Conservation (phyloP, 2,888 invertebrate species). For the Apotomis capreana region DNA sequence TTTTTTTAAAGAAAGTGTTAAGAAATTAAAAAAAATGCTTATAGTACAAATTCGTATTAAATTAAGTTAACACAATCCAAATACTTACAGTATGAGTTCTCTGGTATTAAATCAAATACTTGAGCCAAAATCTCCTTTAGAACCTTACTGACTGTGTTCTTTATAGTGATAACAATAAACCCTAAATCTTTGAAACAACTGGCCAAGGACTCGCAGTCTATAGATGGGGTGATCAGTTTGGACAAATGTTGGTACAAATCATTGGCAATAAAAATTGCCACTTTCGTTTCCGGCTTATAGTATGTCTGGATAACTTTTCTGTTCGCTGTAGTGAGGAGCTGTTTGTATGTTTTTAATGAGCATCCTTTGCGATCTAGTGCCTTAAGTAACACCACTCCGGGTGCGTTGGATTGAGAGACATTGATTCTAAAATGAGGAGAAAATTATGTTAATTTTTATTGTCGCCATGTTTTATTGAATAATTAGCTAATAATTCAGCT, state of each 20-base stretch:
- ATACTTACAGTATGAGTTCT: slow-evolving; percentile 76
- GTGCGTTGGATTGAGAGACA: slow-evolving; percentile 56
- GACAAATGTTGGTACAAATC: slow-evolving; percentile 70
- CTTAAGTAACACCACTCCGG: slow-evolving; percentile 70
- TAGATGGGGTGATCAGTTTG: slow-evolving; percentile 70
- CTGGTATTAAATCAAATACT: slow-evolving; percentile 62
- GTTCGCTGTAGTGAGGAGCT: slow-evolving; percentile 54
- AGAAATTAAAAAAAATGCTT: no score
- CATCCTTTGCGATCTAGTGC: slow-evolving; percentile 65
- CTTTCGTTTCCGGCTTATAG: slow-evolving; percentile 68
- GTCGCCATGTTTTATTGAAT: not conserved
- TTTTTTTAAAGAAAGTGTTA: no score
- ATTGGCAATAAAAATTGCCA: slow-evolving; percentile 76
- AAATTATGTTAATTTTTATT: not conserved
- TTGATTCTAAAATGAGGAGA: slow-evolving; percentile 56
- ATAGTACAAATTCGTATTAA: no score
- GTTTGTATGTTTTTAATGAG: slow-evolving; percentile 57
- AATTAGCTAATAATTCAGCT: not conserved
- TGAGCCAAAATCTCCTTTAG: slow-evolving; percentile 59
- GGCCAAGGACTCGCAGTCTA: slow-evolving; percentile 72
- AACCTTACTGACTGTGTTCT: slow-evolving; percentile 59
- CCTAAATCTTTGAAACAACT: slow-evolving; percentile 65
- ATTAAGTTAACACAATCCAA: not conserved
- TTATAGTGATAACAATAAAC: slow-evolving; percentile 67
- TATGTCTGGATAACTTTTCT: slow-evolving; percentile 61